Evolutionary conservation across 2,888 invertebrate species (phyloP).

Genomic region (Caenorhabditis drosophilae): DNA sequence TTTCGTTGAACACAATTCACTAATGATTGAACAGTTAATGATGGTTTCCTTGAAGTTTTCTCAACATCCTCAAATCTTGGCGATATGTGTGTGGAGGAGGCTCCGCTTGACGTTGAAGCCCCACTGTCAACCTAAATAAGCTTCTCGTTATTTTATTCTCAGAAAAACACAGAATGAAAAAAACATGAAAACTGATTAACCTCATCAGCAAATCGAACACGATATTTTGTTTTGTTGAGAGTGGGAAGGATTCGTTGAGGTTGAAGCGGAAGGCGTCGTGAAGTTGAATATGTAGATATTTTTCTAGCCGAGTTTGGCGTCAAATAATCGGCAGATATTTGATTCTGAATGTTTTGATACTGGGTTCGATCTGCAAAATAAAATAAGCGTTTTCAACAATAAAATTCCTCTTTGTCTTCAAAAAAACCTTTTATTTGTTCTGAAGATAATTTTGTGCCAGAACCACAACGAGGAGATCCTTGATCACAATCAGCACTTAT

Average conservation of each 20-base stretch:
- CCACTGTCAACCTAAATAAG: constrained; percentile 42
- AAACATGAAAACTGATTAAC: constrained; percentile 19
- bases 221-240: constrained; percentile 40
- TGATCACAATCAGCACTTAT: constrained; percentile 61
- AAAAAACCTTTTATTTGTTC: no score
- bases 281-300: constrained; percentile 35
- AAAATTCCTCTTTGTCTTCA: no score
- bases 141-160: no score
- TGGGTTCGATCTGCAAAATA: constrained; percentile 6
- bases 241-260: constrained; percentile 20
- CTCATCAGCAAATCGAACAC: constrained; percentile 60
- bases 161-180: not conserved
- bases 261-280: constrained; percentile 44
- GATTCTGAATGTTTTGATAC: constrained; percentile 29
- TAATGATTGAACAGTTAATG: no score
- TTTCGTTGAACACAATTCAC: no score
- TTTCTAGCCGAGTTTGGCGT: constrained; percentile 55
- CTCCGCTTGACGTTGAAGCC: constrained; percentile 47
- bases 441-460: no score
- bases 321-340: constrained; percentile 46
- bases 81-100: constrained; percentile 39
- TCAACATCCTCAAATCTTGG: no score
- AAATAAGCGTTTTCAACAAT: constrained; percentile 9
- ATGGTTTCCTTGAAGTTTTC: no score
- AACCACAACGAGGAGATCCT: constrained; percentile 29